Evolutionary conservation across 2,113 vertebrate genomes (phyloP).

Genomic region (Gadus chalcogrammus): DNA sequence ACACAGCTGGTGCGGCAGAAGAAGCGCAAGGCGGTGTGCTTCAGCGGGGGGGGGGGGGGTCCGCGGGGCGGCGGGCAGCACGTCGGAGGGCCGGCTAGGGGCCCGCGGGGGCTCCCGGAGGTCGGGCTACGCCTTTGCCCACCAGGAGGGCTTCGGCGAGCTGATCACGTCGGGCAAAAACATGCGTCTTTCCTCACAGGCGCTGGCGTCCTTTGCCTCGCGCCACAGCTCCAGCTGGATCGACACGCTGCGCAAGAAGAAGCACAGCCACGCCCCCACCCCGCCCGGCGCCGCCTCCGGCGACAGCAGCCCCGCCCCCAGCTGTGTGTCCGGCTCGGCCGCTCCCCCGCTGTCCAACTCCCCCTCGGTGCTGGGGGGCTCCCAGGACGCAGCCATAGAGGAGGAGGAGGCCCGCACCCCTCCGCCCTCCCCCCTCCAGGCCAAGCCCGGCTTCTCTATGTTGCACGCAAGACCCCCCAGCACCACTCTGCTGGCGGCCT

Average conservation of each 20-base stretch:
- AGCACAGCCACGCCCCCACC: constrained; percentile 50
- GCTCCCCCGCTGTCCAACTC: constrained; percentile 62
- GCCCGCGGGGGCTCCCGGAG: constrained; percentile 72
- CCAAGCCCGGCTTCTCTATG: not conserved
- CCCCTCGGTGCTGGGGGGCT: constrained; percentile 58
- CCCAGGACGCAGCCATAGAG: constrained; percentile 56
- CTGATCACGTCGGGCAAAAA: constrained; percentile 94
- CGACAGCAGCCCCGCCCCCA: constrained; percentile 60
- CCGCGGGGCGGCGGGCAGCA: constrained; percentile 68
- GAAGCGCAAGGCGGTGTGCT: constrained; percentile 78
- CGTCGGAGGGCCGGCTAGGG: constrained; percentile 68
- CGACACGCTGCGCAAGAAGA: constrained; percentile 87
- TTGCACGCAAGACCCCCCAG: constrained; percentile 11
- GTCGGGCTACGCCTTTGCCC: constrained; percentile 91
- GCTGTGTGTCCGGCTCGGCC: constrained; percentile 41
- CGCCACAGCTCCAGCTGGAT: constrained; percentile 87
- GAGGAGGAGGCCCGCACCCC: constrained; percentile 33
- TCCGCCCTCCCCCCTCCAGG: constrained; percentile 16
- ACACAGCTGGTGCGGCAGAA: constrained; percentile 85
- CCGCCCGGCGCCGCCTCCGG: constrained; percentile 44
- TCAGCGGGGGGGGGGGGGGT: constrained; percentile 46
- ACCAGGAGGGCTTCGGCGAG: constrained; percentile 93
- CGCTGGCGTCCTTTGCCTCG: constrained; percentile 77
- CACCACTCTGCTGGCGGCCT: constrained; percentile 10
- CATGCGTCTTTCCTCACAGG: constrained; percentile 88